Conservation (phyloP, 2,888 invertebrate species). For the Ophion slaviceki region DNA sequence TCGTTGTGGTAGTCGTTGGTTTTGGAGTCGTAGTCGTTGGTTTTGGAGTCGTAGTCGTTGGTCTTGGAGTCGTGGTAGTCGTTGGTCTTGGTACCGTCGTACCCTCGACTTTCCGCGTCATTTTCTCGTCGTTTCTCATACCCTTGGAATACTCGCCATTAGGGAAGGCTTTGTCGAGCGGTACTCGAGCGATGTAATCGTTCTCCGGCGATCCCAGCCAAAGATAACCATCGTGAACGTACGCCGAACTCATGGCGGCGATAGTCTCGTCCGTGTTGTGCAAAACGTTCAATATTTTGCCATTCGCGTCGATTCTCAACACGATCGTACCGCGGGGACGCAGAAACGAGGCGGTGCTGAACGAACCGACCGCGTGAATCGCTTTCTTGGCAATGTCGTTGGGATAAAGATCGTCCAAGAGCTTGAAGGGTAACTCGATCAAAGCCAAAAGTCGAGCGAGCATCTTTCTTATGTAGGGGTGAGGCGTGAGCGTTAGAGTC, state of each 20-base stretch:
- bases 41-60: constrained; percentile 20
- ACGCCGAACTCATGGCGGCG: constrained; percentile 87
- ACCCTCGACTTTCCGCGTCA: constrained; percentile 46
- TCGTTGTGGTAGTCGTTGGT: constrained; percentile 34
- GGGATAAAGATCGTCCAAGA: constrained; percentile 87
- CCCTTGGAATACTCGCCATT: constrained; percentile 46
- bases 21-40: no score
- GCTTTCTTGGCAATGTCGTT: constrained; percentile 87
- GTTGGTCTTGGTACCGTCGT: constrained; percentile 59
- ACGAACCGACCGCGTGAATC: constrained; percentile 84
- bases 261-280: constrained; percentile 87
- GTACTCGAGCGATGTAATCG: constrained; percentile 87
- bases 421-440: constrained; percentile 87
- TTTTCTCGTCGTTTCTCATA: constrained; percentile 24
- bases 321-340: constrained; percentile 76
- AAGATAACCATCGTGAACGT: constrained; percentile 87
- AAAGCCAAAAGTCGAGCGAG: constrained; percentile 86
- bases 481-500: constrained; percentile 85
- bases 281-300: constrained; percentile 89
- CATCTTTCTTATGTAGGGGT: constrained; percentile 88
- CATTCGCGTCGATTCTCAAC: constrained; percentile 88
- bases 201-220: constrained; percentile 89
- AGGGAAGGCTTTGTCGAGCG: constrained; percentile 84
- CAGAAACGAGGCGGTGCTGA: constrained; percentile 65
- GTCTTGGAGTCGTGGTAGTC: constrained; percentile 59